Conservation (phyloP, 2,113 vertebrate genomes). For the Sitta europaea region DNA sequence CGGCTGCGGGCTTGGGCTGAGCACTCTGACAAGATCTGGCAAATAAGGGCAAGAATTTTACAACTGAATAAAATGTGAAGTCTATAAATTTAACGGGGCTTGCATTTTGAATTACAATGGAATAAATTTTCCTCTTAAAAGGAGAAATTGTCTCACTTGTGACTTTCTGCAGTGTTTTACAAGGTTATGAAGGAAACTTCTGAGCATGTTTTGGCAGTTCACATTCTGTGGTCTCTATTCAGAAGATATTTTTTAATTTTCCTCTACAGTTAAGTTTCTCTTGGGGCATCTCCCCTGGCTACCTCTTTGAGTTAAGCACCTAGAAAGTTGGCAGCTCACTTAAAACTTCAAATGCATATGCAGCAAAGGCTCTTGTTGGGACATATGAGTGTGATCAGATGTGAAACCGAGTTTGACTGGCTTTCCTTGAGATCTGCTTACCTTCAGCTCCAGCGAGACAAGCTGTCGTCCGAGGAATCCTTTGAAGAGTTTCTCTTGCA, state of each 20-base stretch:
- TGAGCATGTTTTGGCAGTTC: not conserved
- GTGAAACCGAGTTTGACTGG: not conserved
- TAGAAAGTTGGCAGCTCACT: constrained; percentile 10
- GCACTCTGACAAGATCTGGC: not conserved
- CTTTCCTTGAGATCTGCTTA: not conserved
- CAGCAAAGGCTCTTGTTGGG: not conserved
- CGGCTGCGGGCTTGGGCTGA: not conserved
- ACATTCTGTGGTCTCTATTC: not conserved
- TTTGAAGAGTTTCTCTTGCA: constrained; percentile 10
- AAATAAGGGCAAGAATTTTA: constrained; percentile 8
- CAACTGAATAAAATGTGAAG: not conserved
- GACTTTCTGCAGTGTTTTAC: constrained; percentile 27
- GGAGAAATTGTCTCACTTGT: not conserved
- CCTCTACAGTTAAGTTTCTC: not conserved
- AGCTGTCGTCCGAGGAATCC: not conserved
- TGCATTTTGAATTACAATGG: constrained; percentile 28
- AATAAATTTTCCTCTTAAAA: constrained; percentile 35
- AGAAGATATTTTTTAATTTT: constrained; percentile 10
- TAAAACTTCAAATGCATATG: not conserved
- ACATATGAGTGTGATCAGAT: not conserved
- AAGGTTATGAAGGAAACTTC: constrained; percentile 28
- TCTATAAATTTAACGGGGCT: not conserved
- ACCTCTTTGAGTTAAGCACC: not conserved
- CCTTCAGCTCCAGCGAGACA: not conserved
- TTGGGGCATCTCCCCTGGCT: not conserved